Conservation (phyloP, 2,888 invertebrate genomes). For the Rhingia campestris region DNA sequence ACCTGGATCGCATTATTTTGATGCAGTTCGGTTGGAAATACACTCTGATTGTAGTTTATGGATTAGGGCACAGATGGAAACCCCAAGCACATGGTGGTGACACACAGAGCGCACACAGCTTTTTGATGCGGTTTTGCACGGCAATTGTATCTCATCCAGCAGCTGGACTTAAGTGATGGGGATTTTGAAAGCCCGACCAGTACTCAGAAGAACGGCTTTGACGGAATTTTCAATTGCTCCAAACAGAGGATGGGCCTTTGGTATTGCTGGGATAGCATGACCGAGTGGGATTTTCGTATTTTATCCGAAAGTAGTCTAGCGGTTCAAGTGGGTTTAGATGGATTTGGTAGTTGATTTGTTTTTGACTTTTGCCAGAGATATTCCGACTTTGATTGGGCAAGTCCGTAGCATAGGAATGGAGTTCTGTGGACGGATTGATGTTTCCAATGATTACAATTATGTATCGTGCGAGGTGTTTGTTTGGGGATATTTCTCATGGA, state of each 20-base stretch:
- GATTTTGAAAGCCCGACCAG: constrained; percentile 4
- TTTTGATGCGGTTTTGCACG: constrained; percentile 56
- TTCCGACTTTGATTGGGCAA: constrained; percentile 24
- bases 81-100: constrained; percentile 42
- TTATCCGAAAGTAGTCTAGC: not conserved
- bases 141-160: constrained; percentile 34
- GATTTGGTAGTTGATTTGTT: constrained; percentile 20
- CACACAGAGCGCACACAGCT: constrained; percentile 27
- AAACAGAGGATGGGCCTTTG: not conserved
- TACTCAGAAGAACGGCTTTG: constrained; percentile 50
- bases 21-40: constrained; percentile 62
- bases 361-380: constrained; percentile 6
- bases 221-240: constrained; percentile 38
- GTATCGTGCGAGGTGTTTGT: not conserved
- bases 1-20: constrained; percentile 61
- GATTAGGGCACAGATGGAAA: constrained; percentile 40
- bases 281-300: constrained; percentile 23
- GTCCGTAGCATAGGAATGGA: not conserved
- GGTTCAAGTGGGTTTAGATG: constrained; percentile 5
- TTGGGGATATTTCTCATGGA: too few species aligned
- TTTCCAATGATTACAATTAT: not conserved
- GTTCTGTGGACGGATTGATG: not conserved
- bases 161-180: constrained; percentile 27
- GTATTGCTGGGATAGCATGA: not conserved
- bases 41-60: constrained; percentile 65